phyloP scores from a whole-genome alignment of 2,888 invertebrate genomes.

The Leucania comma region DNA sequence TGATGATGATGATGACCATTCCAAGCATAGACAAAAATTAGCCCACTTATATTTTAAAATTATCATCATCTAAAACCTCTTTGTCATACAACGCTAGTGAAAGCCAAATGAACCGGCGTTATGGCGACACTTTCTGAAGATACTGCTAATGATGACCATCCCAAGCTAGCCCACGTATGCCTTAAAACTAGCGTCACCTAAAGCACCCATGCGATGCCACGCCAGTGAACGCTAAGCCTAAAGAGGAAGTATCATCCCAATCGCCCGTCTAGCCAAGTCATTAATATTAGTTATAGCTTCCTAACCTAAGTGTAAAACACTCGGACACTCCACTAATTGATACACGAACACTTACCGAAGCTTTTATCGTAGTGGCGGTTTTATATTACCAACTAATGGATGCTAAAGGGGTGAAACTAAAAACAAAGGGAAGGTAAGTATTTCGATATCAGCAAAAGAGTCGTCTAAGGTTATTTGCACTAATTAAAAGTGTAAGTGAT shows the following conservation, averaged over 20 bases:
- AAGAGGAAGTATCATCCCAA: conserved; percentile 52
- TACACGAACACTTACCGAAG: conserved; percentile 71
- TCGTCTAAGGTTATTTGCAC: conserved; percentile 30
- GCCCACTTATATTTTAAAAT: neutral
- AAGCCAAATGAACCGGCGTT: no score
- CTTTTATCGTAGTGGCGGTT: conserved; percentile 78
- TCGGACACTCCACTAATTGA: conserved; percentile 76
- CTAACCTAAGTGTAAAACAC: conserved; percentile 65
- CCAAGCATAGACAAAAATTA: no score
- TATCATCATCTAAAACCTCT: neutral
- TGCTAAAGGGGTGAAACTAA: conserved; percentile 72
- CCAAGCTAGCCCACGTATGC: neutral
- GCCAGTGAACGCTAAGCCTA: neutral
- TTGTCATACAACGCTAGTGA: neutral
- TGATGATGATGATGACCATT: no score
- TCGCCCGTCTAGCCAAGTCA: conserved; percentile 50
- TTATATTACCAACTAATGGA: conserved; percentile 80
- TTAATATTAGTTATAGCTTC: conserved; percentile 64
- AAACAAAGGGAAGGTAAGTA: conserved; percentile 54
- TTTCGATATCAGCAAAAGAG: conserved; percentile 8
- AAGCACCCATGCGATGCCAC: neutral
- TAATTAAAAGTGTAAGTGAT: conserved; percentile 39
- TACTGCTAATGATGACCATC: no score
- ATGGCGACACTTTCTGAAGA: no score
- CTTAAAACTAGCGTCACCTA: neutral